A percentile compares a stretch with the other conserved stretches of the same genome.
Evolutionary conservation across 37 sponge, comb jelly and placozoan genomes (phyloP).

Genomic region (Haliclona indistincta): DNA sequence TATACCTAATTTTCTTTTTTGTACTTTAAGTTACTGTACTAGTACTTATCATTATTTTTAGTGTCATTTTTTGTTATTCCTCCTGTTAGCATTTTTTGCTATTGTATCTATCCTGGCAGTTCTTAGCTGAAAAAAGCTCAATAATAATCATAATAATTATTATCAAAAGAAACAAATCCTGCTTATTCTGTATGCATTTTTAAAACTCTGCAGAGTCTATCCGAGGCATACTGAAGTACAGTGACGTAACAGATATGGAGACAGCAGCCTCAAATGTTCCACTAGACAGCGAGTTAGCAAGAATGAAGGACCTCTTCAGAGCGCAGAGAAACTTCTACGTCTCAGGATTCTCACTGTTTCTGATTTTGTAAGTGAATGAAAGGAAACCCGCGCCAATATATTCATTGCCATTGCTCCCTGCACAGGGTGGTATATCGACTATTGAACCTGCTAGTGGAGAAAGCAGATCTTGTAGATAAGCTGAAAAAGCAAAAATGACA

Average conservation of each 20-base stretch:
- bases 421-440: slow-evolving; percentile 5
- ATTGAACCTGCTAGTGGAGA: background rate
- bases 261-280: too few relatives aligned
- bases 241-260: slow-evolving; percentile 1
- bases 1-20: too few relatives aligned
- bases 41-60: too few relatives aligned
- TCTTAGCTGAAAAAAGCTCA: too few relatives aligned
- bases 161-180: background rate
- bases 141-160: too few relatives aligned
- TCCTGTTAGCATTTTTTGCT: too few relatives aligned
- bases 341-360: slow-evolving; percentile 59
- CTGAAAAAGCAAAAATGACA: background rate
- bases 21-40: too few relatives aligned
- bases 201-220: too few relatives aligned
- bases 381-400: background rate
- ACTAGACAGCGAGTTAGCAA: slow-evolving; percentile 27
- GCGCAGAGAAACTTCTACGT: slow-evolving; percentile 80
- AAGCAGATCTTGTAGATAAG: slow-evolving; percentile 1
- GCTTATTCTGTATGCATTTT: too few relatives aligned
- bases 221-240: too few relatives aligned
- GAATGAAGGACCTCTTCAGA: slow-evolving; percentile 35
- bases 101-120: too few relatives aligned
- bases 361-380: slow-evolving; percentile 51
- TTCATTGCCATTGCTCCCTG: background rate
- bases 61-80: too few relatives aligned